Evolutionary conservation across 1,140 invertebrate species (phyloP), one percentile per base, ranked within the genome.

Genomic region (Calephelis nemesis): DNA sequence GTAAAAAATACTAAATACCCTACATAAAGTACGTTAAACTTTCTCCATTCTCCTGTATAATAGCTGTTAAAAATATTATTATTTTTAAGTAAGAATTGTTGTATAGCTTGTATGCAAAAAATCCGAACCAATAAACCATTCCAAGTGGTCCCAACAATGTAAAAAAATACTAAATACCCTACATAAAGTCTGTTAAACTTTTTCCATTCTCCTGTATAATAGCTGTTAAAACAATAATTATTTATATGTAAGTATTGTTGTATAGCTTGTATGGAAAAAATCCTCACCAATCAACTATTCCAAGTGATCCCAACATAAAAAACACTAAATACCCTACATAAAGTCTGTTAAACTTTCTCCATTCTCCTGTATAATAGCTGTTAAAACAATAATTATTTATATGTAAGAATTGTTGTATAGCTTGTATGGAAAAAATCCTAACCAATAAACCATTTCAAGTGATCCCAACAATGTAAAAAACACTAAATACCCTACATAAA

Each of bases 381-480:
- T 54, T 54, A 54, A 54, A 54, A 54, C 50, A 54, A 54, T 54
- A 54, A 54, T 54, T 54, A 54, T 54, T 54, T 54, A 54, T 54
- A 9, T 54, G 50, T 54, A 19, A 54, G 50, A 30, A 54, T 54
- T 54, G 50, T 54, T 54, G 50, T 50, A 13, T 50, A 52, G 39
- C 13, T 30, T 30, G 30, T 4, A 30, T 30, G 30, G 4, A 30
- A 30, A 30, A 30, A 30, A 30, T 2, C 30, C 30, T 0, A 45
- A 45, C 42, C 30, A 8, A 45, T 45, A 4, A 7, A 45, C 42
- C 42, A 45, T 7, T 45, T 6, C 8, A 45, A 45, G 42, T 54
- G 9, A 9, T 6, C 49, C 19, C 9, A 30, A 54, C 9, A 6
- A 7, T 19, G 15, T 9, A 13, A 9, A 54, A 54, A 54, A 30